Evolutionary conservation across 2,113 vertebrate genomes (phyloP), one percentile per base, ranked within the genome.

Genomic region (Desmodus rotundus): DNA sequence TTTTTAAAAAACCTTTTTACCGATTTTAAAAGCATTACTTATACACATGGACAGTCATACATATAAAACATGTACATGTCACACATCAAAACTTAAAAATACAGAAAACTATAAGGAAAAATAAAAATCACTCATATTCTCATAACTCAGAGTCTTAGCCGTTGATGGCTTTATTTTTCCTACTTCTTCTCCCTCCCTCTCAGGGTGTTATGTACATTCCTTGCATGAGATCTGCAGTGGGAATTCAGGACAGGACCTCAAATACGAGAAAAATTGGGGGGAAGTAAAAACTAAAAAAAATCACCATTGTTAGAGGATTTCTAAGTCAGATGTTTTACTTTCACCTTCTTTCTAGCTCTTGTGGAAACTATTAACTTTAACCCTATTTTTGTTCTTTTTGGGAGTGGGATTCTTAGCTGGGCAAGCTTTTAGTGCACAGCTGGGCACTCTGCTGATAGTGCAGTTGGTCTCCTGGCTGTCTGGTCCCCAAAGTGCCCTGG

Each of bases 391-490:
- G 3, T 9, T 20, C 22, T 68, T 58, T 85, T n/a, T 1, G 5
- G 12, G 45, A n/a, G 15, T 63, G 47, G n/a, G 33, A 24, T 26
- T 56, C 38, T 45, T 15, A 45, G 45, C 33, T 10, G 28, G 19
- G 56, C 12, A 26, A 61, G 6, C 58, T 17, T 52, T 45, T 2
- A 38, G 17, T 16, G 28, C 36, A 0, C 1, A 33, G 2, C 13
- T 15, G 31, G 43, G 7, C 6, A 7, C 41, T 38, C 2, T 43
- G 26, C 2, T 3, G 3, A 13, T 1, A 28, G 24, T n/a, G n/a
- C n/a, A n/a, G n/a, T n/a, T n/a, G n/a, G n/a, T n/a, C n/a, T 89
- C 22, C 16, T 19, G 16, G 11, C 31, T 38, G 65, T 33, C 1
- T 5, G 3, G 45, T 14, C 63, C 8, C 9, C 50, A 26, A 22